These are phyloP conservation scores for Tapera naevia DNA, from an alignment of 2,797 vertebrate species.

Conservation along the genomic window DNA sequence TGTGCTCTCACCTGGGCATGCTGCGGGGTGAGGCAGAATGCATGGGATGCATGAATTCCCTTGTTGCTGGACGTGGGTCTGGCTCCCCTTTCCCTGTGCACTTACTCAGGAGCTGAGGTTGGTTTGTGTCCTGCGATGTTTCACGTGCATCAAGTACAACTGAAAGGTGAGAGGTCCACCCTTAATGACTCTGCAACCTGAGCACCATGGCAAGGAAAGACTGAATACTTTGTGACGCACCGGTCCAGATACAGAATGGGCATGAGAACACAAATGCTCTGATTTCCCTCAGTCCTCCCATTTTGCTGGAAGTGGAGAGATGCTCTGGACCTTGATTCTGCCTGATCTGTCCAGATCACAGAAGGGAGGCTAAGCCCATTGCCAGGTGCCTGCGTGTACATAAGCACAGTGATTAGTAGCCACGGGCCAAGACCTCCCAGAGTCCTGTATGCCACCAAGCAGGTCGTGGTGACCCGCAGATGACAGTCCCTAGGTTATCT, in stretches of 20 bases:
- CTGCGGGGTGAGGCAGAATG: background rate
- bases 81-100: background rate
- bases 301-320: background rate
- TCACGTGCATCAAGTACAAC: background rate
- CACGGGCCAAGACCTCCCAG: background rate
- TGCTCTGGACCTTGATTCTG: background rate
- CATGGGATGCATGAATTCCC: background rate
- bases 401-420: background rate
- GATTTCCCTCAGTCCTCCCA: background rate
- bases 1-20: accelerated
- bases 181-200: background rate
- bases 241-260: accelerated
- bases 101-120: background rate
- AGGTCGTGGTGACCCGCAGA: background rate
- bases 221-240: background rate
- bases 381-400: background rate
- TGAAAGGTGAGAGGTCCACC: background rate
- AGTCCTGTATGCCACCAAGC: background rate
- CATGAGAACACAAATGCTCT: background rate
- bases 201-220: background rate
- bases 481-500: background rate
- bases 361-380: background rate
- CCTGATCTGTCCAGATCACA: background rate
- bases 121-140: background rate
- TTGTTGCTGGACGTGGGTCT: background rate